phyloP scores from a whole-genome alignment of 2,113 vertebrate genomes.

The Theristicus caerulescens region DNA sequence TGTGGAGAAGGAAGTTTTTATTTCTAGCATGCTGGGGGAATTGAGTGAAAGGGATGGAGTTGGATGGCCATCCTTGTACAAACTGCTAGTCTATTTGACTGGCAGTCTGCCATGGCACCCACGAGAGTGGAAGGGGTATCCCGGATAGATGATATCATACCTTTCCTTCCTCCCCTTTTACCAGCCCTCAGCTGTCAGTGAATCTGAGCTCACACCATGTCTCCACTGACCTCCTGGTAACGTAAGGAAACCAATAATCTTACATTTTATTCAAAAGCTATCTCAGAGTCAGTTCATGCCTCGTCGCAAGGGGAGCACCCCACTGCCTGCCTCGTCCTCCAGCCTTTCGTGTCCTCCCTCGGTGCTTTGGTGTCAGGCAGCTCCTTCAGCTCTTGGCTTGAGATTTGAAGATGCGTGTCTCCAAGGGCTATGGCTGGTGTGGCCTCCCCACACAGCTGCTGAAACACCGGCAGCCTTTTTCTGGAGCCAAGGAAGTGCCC shows the following conservation, averaged over 20 bases:
- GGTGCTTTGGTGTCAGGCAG: fast-evolving
- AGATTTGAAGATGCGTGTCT: not conserved
- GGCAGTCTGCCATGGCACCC: not conserved
- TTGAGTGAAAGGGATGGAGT: not conserved
- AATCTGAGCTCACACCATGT: not conserved
- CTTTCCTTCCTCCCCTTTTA: not conserved
- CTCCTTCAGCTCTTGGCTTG: not conserved
- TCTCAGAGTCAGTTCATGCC: not conserved
- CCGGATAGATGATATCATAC: fast-evolving
- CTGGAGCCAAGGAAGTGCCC: not conserved
- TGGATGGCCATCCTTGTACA: not conserved
- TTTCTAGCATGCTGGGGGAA: not conserved
- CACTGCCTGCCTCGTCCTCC: not conserved
- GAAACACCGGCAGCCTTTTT: conserved; percentile 37
- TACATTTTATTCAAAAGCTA: conserved; percentile 8
- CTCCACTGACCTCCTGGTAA: not conserved
- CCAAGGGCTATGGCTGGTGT: no score
- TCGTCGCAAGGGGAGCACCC: not conserved
- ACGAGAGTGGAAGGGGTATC: not conserved
- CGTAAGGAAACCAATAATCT: not conserved
- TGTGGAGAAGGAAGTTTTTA: not conserved
- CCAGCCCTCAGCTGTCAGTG: not conserved
- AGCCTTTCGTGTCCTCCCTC: not conserved
- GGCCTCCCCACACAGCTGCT: conserved; percentile 4
- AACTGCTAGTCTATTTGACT: no score